Evolutionary conservation across 2,113 vertebrate species (phyloP).

Genomic region (Oenanthe melanoleuca): DNA sequence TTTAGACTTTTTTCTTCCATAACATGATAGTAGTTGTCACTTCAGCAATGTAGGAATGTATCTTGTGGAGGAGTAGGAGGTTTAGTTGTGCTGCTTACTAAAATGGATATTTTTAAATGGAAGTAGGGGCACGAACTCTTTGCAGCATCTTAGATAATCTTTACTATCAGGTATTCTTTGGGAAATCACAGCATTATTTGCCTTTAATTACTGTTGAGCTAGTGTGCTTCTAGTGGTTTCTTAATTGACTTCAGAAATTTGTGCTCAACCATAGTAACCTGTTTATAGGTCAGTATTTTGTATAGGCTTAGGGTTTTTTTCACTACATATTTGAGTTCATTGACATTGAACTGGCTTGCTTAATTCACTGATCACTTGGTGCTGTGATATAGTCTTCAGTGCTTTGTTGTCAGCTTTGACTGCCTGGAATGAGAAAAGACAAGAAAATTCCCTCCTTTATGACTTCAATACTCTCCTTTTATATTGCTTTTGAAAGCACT

Average conservation of each 20-base stretch:
- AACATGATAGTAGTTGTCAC: neutral
- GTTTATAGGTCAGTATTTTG: neutral
- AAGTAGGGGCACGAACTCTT: neutral
- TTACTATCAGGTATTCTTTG: neutral
- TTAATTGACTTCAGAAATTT: neutral
- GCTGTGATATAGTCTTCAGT: neutral
- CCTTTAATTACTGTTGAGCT: neutral
- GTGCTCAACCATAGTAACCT: neutral
- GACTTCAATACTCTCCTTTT: neutral
- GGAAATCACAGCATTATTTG: neutral
- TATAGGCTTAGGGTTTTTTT: neutral
- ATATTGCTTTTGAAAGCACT: neutral
- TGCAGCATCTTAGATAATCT: neutral
- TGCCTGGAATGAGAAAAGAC: neutral
- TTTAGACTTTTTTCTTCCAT: neutral
- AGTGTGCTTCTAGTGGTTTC: neutral
- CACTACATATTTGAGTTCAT: neutral
- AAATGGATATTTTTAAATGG: neutral
- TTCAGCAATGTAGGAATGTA: neutral
- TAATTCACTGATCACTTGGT: neutral
- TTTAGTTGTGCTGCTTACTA: neutral
- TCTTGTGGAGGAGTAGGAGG: neutral
- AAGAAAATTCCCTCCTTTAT: neutral
- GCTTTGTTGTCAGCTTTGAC: neutral
- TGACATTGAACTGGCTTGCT: neutral